Percentiles rank a stretch among this genome's conserved stretches.
Evolutionary conservation across 2,797 vertebrate genomes (phyloP).

Genomic region (Poecilia wingei): DNA sequence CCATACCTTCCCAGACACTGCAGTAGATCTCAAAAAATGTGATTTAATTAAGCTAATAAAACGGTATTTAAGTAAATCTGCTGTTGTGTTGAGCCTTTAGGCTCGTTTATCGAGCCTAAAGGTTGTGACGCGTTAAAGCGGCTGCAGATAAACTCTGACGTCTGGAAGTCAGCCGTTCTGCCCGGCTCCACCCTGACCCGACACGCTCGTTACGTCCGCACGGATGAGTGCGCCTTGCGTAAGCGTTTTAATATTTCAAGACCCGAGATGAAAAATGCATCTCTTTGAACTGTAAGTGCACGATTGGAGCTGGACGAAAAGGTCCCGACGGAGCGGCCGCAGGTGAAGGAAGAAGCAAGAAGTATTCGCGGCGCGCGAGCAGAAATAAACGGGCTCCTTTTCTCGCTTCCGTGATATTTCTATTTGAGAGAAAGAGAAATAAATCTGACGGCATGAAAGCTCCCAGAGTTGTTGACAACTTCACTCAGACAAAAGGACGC

Average conservation of each 20-base stretch:
- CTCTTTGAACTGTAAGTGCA: constrained; percentile 69
- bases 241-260: constrained; percentile 83
- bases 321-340: constrained; percentile 48
- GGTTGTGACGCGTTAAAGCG: constrained; percentile 32
- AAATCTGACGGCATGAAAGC: constrained; percentile 19
- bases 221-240: constrained; percentile 73
- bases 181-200: constrained; percentile 57
- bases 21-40: not conserved
- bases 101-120: constrained; percentile 18
- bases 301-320: constrained; percentile 33
- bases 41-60: not conserved
- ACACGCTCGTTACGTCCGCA: constrained; percentile 58
- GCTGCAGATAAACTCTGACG: constrained; percentile 48
- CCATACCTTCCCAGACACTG: not conserved
- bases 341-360: constrained; percentile 52
- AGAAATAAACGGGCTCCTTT: constrained; percentile 30
- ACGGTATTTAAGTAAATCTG: not conserved
- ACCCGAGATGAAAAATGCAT: constrained; percentile 77
- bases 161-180: constrained; percentile 53
- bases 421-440: constrained; percentile 3
- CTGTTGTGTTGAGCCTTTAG: not conserved
- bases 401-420: constrained; percentile 2
- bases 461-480: constrained; percentile 24
- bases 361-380: constrained; percentile 1
- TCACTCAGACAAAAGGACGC: constrained; percentile 32